Conservation (phyloP, 1,140 invertebrate genomes). For the Theocolax elegans region DNA sequence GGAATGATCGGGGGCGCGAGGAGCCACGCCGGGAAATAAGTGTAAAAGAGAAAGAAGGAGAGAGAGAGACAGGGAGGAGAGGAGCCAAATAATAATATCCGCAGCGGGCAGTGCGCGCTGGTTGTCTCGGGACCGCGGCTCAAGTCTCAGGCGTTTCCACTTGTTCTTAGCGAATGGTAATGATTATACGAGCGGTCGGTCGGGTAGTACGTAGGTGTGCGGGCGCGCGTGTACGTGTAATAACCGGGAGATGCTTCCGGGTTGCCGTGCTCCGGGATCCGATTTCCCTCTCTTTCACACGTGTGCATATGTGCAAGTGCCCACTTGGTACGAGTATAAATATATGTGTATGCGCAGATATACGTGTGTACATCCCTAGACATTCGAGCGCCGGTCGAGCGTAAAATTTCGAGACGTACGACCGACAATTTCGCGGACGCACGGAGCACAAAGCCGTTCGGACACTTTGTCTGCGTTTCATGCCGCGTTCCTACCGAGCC, state of each 20-base stretch:
- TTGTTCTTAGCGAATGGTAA: slow-evolving; percentile 35
- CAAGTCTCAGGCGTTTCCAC: slow-evolving; percentile 6
- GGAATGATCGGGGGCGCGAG: no score
- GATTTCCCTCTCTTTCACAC: slow-evolving; percentile 46
- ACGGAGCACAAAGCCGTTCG: background rate
- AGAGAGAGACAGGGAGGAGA: no score
- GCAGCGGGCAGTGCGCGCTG: background rate
- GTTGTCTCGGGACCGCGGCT: no score
- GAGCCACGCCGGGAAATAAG: no score
- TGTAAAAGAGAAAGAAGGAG: no score
- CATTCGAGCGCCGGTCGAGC: slow-evolving; percentile 30
- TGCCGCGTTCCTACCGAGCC: background rate
- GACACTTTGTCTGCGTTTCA: background rate
- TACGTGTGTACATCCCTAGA: background rate
- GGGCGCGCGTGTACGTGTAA: background rate
- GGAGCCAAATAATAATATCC: slow-evolving; percentile 11
- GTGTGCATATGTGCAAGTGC: no score
- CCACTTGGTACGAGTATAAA: background rate
- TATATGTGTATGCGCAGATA: no score
- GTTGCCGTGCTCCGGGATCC: slow-evolving; percentile 45
- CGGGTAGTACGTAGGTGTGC: slow-evolving; percentile 11
- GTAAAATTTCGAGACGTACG: slow-evolving; percentile 48
- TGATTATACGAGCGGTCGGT: slow-evolving; percentile 36
- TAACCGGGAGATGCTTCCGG: slow-evolving; percentile 43
- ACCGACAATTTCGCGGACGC: slow-evolving; percentile 41